These are phyloP conservation scores for Sturnus vulgaris DNA, from an alignment of 2,113 vertebrate genomes.

Conservation along the genomic window DNA sequence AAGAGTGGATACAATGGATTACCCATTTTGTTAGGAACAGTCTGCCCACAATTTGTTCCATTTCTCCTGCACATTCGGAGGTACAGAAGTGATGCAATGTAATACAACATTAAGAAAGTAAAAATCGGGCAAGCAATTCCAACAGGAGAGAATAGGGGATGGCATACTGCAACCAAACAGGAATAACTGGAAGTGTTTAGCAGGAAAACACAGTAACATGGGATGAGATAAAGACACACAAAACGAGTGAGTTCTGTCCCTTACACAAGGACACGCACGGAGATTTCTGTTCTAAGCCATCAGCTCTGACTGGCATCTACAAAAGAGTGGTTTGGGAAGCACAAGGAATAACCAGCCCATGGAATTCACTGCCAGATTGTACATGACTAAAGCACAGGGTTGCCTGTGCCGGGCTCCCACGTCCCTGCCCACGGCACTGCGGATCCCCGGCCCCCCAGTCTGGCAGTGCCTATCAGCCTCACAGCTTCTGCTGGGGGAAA, in stretches of 20 bases:
- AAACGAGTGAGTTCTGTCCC: neutral
- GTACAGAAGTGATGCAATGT: neutral
- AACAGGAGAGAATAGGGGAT: neutral
- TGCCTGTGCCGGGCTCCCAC: neutral
- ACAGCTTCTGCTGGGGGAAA: neutral
- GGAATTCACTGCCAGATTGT: neutral
- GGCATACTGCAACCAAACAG: neutral
- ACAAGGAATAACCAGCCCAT: neutral
- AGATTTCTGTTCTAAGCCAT: neutral
- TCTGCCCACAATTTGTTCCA: neutral
- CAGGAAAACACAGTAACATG: neutral
- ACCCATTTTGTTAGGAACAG: neutral
- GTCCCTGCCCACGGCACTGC: neutral
- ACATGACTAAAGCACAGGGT: neutral
- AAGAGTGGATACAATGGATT: neutral
- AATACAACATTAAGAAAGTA: neutral
- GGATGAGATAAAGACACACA: neutral
- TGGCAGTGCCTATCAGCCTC: neutral
- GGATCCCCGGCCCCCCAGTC: neutral
- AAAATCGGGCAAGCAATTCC: neutral
- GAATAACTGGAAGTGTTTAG: neutral
- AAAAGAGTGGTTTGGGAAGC: neutral
- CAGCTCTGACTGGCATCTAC: neutral
- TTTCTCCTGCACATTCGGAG: neutral
- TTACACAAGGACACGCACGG: accelerated